These are phyloP conservation scores for Ptychobarbus kaznakovi DNA, from an alignment of 2,797 vertebrate species.

Conservation along the genomic window DNA sequence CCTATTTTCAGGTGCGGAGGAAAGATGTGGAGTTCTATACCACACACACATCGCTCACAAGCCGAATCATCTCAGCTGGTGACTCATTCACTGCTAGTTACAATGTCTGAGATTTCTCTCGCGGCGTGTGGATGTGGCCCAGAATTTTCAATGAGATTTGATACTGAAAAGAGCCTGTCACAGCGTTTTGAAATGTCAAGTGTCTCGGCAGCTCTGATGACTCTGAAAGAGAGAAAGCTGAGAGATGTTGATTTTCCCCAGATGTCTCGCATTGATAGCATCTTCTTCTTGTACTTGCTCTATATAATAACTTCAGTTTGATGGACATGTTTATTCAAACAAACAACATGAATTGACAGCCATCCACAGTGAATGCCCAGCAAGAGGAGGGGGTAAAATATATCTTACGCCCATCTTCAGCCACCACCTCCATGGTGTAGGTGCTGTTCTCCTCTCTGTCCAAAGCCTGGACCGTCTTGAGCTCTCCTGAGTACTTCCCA, in stretches of 20 bases:
- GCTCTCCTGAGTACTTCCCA: conserved; percentile 80
- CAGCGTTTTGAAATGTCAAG: conserved; percentile 52
- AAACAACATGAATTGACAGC: conserved; percentile 28
- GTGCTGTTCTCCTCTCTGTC: conserved; percentile 82
- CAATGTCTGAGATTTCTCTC: conserved; percentile 43
- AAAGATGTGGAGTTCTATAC: conserved; percentile 1
- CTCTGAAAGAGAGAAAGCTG: conserved; percentile 11
- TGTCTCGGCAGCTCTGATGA: conserved; percentile 43
- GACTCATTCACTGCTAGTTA: conserved; percentile 55
- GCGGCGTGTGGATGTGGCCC: conserved; percentile 46
- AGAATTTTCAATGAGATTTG: conserved; percentile 51
- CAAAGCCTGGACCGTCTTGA: conserved; percentile 79
- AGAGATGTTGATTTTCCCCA: conserved; percentile 40
- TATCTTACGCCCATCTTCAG: conserved; percentile 80
- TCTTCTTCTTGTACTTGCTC: conserved; percentile 20
- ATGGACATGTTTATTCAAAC: conserved; percentile 37
- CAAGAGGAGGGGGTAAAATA: not conserved
- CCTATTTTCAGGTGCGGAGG: not conserved
- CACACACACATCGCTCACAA: not conserved
- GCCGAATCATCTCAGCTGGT: conserved; percentile 30
- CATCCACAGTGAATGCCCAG: not conserved
- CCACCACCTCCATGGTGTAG: conserved; percentile 83
- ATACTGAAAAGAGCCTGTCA: conserved; percentile 34
- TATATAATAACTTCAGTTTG: conserved; percentile 42
- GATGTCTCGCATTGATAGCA: conserved; percentile 38